phyloP scores from a whole-genome alignment of 2,888 invertebrate genomes.

The Siphlonurus alternatus region DNA sequence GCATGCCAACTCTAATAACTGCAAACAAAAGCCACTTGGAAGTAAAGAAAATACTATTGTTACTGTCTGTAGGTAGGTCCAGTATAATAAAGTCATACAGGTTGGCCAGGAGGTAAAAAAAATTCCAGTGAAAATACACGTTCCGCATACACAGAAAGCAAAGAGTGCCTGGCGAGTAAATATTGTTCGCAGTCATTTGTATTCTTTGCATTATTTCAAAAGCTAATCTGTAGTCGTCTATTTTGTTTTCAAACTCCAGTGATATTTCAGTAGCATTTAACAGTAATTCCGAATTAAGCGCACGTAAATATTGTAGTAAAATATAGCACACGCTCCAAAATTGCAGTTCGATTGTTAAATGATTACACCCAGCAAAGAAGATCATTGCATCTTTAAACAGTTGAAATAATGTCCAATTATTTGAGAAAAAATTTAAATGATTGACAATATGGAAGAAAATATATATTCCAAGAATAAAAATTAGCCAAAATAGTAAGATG shows the following conservation, averaged over 20 bases:
- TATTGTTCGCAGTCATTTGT: background rate
- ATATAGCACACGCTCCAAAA: background rate
- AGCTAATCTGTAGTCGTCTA: background rate
- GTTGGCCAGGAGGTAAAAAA: background rate
- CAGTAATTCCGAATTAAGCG: background rate
- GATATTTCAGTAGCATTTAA: background rate
- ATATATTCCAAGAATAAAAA: too few species aligned
- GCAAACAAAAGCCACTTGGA: background rate
- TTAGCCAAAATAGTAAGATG: too few species aligned
- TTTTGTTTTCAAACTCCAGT: background rate
- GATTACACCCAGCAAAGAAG: background rate
- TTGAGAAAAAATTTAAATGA: too few species aligned
- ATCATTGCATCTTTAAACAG: too few species aligned
- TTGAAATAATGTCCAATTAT: background rate
- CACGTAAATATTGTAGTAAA: background rate
- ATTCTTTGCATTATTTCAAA: background rate
- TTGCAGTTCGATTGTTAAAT: background rate
- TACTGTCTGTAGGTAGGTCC: background rate
- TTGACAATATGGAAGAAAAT: too few species aligned
- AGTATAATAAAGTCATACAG: too few species aligned
- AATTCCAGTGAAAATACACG: background rate
- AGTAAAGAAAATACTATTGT: background rate
- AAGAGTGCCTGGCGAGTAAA: background rate
- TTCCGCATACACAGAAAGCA: background rate
- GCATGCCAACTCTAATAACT: background rate